A percentile compares a stretch with the other conserved stretches of the same genome.
Evolutionary conservation across 2,113 vertebrate species (phyloP).

Genomic region (Laticauda laticaudata): DNA sequence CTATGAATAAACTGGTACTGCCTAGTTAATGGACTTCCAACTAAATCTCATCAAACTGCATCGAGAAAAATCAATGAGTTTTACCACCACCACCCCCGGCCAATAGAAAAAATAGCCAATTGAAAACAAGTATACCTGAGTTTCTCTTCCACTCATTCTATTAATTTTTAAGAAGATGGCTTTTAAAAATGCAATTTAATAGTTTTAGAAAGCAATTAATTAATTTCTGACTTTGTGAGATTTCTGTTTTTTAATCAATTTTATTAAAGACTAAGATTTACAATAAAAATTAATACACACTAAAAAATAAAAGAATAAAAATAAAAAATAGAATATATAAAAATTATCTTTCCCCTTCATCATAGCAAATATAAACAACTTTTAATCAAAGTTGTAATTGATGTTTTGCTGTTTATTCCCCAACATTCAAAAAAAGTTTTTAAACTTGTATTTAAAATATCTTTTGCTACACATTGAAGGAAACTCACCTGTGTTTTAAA

Average conservation of each 20-base stretch:
- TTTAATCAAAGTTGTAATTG: not conserved
- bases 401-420: not conserved
- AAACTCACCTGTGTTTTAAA: not conserved
- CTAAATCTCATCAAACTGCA: constrained; percentile 44
- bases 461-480: not conserved
- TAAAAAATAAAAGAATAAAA: not conserved
- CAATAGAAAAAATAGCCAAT: constrained; percentile 3
- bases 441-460: not conserved
- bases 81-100: not conserved
- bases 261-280: not conserved
- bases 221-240: not conserved
- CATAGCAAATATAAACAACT: not conserved
- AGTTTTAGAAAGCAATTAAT: not conserved
- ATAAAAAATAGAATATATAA: not conserved
- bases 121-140: not conserved
- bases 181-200: not conserved
- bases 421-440: not conserved
- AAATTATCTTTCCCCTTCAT: not conserved
- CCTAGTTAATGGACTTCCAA: not conserved
- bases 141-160: rapidly evolving
- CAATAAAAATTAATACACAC: not conserved
- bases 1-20: constrained; percentile 16
- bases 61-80: constrained; percentile 33
- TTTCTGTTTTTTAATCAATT: not conserved
- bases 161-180: not conserved